These are phyloP conservation scores for Sinonovacula constricta DNA, from an alignment of 1,140 invertebrate genomes.

Conservation along the genomic window DNA sequence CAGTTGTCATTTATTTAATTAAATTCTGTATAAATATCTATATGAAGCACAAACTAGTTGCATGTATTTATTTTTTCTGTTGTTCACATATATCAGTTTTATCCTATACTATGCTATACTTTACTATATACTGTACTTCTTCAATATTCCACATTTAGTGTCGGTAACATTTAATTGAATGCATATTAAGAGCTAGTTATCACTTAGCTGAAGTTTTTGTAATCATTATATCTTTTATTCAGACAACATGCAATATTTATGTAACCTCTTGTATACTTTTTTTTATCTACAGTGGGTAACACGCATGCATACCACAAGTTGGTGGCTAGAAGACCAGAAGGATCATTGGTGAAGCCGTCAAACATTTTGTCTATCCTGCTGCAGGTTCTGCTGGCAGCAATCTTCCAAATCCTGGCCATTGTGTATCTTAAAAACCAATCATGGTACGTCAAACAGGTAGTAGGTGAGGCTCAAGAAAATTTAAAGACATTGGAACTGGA, in stretches of 20 bases:
- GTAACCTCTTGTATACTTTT: no score
- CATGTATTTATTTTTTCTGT: background rate
- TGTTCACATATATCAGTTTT: no score
- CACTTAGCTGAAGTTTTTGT: no score
- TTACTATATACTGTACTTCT: no score
- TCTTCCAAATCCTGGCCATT: conserved; percentile 85
- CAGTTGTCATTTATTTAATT: background rate
- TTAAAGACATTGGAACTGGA: background rate
- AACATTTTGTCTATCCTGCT: conserved; percentile 81
- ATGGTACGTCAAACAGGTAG: conserved; percentile 81
- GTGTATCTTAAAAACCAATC: conserved; percentile 82
- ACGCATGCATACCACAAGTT: conserved; percentile 83
- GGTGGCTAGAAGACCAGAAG: conserved; percentile 84
- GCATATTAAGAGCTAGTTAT: no score
- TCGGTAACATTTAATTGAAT: no score
- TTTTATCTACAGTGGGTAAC: conserved; percentile 79
- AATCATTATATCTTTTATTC: no score
- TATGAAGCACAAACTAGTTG: background rate
- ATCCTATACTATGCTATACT: no score
- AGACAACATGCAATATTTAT: no score
- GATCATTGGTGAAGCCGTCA: conserved; percentile 82
- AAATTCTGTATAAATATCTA: background rate
- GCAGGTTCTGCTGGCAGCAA: conserved; percentile 84
- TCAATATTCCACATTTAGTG: no score
- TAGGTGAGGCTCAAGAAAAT: background rate